These are phyloP conservation scores for Borostomias antarcticus DNA, from an alignment of 2,797 vertebrate genomes.

Conservation along the genomic window DNA sequence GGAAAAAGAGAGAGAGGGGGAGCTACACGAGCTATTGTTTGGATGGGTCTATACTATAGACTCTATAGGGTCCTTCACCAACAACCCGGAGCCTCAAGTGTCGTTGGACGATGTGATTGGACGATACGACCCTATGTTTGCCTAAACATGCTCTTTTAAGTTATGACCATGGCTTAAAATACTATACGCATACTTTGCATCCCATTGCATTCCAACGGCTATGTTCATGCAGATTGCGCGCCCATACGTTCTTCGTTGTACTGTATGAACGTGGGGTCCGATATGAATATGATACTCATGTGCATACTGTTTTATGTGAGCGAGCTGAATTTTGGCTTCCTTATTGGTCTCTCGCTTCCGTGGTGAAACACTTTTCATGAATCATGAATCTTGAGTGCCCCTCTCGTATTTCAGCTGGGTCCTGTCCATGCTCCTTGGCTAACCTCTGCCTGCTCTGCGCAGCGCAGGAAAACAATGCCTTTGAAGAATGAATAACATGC, in stretches of 20 bases:
- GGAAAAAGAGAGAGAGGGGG: conserved; percentile 1
- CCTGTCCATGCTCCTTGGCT: conserved; percentile 60
- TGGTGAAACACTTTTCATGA: conserved; percentile 37
- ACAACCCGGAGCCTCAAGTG: conserved; percentile 60
- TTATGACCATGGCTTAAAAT: conserved; percentile 28
- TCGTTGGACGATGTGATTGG: conserved; percentile 56
- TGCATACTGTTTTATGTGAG: conserved; percentile 25
- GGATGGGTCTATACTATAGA: conserved; percentile 50
- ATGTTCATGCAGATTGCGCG: too few species aligned
- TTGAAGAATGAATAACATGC: conserved; percentile 63
- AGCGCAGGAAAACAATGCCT: conserved; percentile 68
- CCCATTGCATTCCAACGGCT: too few species aligned
- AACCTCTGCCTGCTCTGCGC: conserved; percentile 56
- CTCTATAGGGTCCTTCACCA: conserved; percentile 58
- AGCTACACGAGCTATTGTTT: conserved; percentile 52
- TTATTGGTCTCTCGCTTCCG: conserved; percentile 38
- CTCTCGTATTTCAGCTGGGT: conserved; percentile 64
- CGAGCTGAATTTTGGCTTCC: conserved; percentile 38
- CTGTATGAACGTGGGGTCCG: not conserved
- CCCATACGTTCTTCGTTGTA: too few species aligned
- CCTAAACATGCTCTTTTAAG: conserved; percentile 40
- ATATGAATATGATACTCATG: too few species aligned
- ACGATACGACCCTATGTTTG: conserved; percentile 26
- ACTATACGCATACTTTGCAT: too few species aligned
- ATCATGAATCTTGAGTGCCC: conserved; percentile 57